These are phyloP conservation scores for Dicranocentrus wangi DNA, from an alignment of 2,888 invertebrate genomes.

Conservation along the genomic window DNA sequence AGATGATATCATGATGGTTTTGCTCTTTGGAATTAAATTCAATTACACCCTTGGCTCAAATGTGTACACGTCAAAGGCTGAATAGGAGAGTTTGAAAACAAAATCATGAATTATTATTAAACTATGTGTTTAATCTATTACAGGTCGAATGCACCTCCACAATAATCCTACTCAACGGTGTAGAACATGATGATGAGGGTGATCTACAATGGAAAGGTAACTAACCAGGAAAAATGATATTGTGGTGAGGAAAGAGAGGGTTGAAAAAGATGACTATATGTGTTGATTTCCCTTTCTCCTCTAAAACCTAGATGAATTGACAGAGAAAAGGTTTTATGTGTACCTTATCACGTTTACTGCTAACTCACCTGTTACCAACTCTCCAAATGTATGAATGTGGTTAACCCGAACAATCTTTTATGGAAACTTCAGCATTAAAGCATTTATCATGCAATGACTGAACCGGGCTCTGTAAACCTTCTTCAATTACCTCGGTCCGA, in stretches of 20 bases:
- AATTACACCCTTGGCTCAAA: neutral
- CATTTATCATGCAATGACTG: neutral
- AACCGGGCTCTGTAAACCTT: no score
- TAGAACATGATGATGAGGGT: slow-evolving; percentile 51
- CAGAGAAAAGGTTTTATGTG: slow-evolving; percentile 4
- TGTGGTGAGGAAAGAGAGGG: slow-evolving; percentile 1
- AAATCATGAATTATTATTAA: slow-evolving; percentile 11
- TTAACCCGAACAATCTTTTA: slow-evolving; percentile 36
- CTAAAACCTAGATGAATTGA: slow-evolving; percentile 17
- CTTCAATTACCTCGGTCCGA: no score
- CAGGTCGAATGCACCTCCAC: slow-evolving; percentile 13
- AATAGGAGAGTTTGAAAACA: neutral
- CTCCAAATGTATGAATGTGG: slow-evolving; percentile 51
- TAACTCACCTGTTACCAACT: slow-evolving; percentile 32
- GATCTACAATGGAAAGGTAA: slow-evolving; percentile 15
- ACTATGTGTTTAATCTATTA: slow-evolving; percentile 46
- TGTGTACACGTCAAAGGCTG: neutral
- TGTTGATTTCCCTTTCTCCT: neutral
- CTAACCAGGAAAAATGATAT: slow-evolving; percentile 22
- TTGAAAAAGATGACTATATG: neutral
- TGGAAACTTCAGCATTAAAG: neutral
- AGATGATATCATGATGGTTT: no score
- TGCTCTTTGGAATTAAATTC: slow-evolving; percentile 5
- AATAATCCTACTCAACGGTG: slow-evolving; percentile 54
- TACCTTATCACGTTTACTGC: neutral